These are phyloP conservation scores for Monopis laevigella DNA, from an alignment of 2,888 invertebrate species.

Conservation along the genomic window DNA sequence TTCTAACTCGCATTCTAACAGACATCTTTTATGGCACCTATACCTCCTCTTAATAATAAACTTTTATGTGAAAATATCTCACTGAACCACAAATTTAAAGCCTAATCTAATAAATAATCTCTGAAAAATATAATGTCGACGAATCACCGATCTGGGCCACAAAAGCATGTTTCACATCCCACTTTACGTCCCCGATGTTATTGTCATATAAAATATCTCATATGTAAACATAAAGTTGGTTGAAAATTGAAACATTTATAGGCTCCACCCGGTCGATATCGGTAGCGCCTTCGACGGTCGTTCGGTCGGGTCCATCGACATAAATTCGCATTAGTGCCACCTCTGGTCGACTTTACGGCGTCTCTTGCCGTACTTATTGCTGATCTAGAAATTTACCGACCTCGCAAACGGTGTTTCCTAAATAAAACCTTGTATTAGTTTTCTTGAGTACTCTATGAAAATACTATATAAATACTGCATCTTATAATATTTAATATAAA, in stretches of 20 bases:
- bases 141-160: background rate
- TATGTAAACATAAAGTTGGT: constrained; percentile 21
- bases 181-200: background rate
- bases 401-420: background rate
- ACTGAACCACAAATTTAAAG: no score
- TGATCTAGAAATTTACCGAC: constrained; percentile 39
- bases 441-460: background rate
- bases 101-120: no score
- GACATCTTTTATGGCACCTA: no score
- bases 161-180: background rate
- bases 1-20: no score
- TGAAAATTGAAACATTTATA: constrained; percentile 59
- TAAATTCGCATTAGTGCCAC: constrained; percentile 65
- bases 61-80: no score
- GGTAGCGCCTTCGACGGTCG: constrained; percentile 26
- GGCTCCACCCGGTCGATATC: constrained; percentile 47
- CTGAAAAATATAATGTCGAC: no score
- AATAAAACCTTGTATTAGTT: background rate
- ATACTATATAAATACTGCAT: no score
- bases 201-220: constrained; percentile 13
- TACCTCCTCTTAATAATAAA: no score
- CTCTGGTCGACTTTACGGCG: constrained; percentile 62
- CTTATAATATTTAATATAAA: no score
- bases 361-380: constrained; percentile 53
- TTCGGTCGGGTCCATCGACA: constrained; percentile 45